Percentiles rank a stretch among this genome's conserved stretches.
Conservation (phyloP, 1,140 invertebrate genomes). For the Ceratoteleas bidentatus region DNA sequence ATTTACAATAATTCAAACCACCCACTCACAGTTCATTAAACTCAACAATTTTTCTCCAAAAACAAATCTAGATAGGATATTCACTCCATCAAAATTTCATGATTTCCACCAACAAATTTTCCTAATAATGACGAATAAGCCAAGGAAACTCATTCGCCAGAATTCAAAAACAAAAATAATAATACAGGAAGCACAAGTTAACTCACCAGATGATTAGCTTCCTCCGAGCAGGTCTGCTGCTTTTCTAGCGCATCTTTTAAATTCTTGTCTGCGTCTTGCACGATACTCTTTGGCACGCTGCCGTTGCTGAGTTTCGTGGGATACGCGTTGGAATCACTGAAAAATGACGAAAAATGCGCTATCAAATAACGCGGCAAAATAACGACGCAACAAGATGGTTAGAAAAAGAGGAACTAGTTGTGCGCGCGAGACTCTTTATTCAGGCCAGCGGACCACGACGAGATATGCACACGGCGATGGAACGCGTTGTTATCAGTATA, state of each 20-base stretch:
- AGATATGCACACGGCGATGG: constrained; percentile 44
- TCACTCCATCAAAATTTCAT: too few relatives aligned
- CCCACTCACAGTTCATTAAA: too few relatives aligned
- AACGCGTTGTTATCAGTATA: constrained; percentile 68
- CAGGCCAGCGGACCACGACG: constrained; percentile 58
- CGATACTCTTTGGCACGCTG: constrained; percentile 74
- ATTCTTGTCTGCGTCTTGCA: constrained; percentile 71
- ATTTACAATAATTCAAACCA: too few relatives aligned
- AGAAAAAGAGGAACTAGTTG: background rate
- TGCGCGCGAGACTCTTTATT: constrained; percentile 49
- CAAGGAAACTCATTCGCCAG: too few relatives aligned
- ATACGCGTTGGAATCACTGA: constrained; percentile 71
- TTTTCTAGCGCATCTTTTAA: constrained; percentile 74
- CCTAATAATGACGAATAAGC: too few relatives aligned
- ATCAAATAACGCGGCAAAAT: background rate
- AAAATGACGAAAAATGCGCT: constrained; percentile 30
- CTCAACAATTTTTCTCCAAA: too few relatives aligned
- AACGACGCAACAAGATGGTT: constrained; percentile 17
- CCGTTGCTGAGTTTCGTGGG: constrained; percentile 78
- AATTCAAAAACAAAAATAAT: too few relatives aligned
- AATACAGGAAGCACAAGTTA: too few relatives aligned
- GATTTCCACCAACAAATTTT: too few relatives aligned
- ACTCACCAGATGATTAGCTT: constrained; percentile 76
- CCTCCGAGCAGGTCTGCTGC: constrained; percentile 75
- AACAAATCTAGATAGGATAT: too few relatives aligned